These are phyloP conservation scores for Xiphydria camelus DNA, from an alignment of 2,888 invertebrate species.

Conservation along the genomic window DNA sequence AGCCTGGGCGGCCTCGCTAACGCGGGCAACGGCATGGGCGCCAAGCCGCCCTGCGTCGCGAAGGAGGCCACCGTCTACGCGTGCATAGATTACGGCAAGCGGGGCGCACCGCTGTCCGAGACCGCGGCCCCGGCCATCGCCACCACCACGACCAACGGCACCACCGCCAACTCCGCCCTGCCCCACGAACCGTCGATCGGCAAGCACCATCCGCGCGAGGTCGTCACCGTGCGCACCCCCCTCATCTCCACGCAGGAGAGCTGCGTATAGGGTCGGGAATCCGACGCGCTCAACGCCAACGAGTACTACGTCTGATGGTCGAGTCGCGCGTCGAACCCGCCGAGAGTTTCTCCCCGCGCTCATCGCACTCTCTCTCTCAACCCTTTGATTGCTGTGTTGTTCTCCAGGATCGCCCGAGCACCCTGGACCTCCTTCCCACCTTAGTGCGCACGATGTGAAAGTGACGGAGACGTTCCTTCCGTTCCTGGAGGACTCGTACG, in stretches of 20 bases:
- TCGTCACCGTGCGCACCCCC: slow-evolving; percentile 55
- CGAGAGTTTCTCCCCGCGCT: neutral
- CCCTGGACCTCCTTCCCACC: neutral
- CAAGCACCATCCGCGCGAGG: slow-evolving; percentile 49
- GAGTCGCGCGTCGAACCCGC: slow-evolving; percentile 39
- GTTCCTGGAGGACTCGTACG: too few species aligned
- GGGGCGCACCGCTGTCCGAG: slow-evolving; percentile 53
- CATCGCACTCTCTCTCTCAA: neutral
- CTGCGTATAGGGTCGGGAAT: slow-evolving; percentile 55
- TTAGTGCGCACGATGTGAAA: too few species aligned
- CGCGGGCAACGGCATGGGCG: slow-evolving; percentile 50
- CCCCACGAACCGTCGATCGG: slow-evolving; percentile 16
- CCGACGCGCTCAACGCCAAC: slow-evolving; percentile 56
- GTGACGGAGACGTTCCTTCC: too few species aligned
- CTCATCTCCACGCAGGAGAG: slow-evolving; percentile 55
- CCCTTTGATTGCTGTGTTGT: neutral
- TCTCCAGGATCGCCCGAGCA: neutral
- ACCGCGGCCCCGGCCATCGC: slow-evolving; percentile 25
- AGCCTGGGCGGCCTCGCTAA: slow-evolving; percentile 46
- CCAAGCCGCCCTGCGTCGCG: slow-evolving; percentile 62
- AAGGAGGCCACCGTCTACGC: slow-evolving; percentile 75
- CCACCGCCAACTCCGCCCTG: slow-evolving; percentile 8
- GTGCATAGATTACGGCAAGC: slow-evolving; percentile 72
- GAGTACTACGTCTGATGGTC: slow-evolving; percentile 55
- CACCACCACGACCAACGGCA: slow-evolving; percentile 23